Base-by-base conservation (phyloP, 2,888 invertebrate species). In the Pandemis corylana region DNA sequence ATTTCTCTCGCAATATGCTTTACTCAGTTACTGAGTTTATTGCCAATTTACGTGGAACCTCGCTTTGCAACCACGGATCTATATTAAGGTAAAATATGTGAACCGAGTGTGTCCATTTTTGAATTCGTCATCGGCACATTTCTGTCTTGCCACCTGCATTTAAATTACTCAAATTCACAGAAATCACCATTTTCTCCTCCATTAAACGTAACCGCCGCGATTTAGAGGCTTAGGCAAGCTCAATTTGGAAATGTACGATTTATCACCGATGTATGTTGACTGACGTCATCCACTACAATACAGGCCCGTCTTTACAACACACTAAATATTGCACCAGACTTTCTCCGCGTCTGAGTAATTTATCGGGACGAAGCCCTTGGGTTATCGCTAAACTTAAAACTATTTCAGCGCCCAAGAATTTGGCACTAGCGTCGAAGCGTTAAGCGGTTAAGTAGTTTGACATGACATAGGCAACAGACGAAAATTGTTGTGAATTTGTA, bases 371-470 rank as follows among this genome's bases (percentile, higher is more conserved):
- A 10, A 49, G 1, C 12, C 49, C 13, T 13, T 12, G 12, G 49
- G 49, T 56, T 20, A 56, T 56, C 13, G n/a, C 56, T 9, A 56
- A 56, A 20, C 20, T 56, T 56, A 56, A 56, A 13, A 56, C 56
- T 20, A 56, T 28, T 28, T 28, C 51, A 59, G 5, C 28, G 59
- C 10, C 28, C 20, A 59, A 12, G 59, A 59, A 59, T 9, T 59
- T 59, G 59, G 59, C 59, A 59, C 59, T 59, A 59, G 59, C 59
- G 28, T 28, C 28, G 10, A 59, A 59, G 5, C n/a, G 13, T 51
- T 7, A 28, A 59, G 10, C 59, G 3, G 28, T 28, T 28, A 9
- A 28, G 28, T 59, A 59, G 6, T 53, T 4, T 49, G 5, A n/a
- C 51, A 6, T 51, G 51, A 51, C n/a, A 53, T n/a, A 20, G 20